Evolutionary conservation across 1,140 invertebrate species (phyloP).

Genomic region (Pseudobourletiella spinata): DNA sequence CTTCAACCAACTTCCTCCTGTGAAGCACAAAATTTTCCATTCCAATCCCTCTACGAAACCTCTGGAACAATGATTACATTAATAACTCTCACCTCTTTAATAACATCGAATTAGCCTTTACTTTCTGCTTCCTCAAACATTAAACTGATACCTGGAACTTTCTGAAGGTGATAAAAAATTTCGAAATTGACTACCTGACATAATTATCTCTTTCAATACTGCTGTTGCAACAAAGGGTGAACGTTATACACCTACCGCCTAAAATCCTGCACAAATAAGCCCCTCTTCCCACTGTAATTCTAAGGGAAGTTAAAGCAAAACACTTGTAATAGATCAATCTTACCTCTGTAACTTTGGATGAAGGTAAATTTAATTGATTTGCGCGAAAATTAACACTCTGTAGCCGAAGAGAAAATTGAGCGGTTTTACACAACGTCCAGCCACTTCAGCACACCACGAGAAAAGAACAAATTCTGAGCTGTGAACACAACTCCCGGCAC

Average conservation of each 20-base stretch:
- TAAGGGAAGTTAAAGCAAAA: neutral
- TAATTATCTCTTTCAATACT: too few relatives aligned
- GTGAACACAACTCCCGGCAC: neutral
- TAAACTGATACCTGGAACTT: too few relatives aligned
- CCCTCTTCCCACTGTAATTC: neutral
- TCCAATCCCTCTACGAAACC: too few relatives aligned
- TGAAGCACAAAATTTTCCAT: too few relatives aligned
- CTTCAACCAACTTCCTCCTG: too few relatives aligned
- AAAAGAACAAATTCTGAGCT: slow-evolving; percentile 15
- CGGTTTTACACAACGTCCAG: neutral
- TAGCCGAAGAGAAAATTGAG: neutral
- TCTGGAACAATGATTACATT: too few relatives aligned
- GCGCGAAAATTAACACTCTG: neutral
- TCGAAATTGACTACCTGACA: too few relatives aligned
- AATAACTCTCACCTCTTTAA: too few relatives aligned
- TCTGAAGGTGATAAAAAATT: too few relatives aligned
- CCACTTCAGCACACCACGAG: neutral
- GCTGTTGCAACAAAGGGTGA: neutral
- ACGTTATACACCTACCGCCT: neutral
- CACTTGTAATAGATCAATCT: neutral
- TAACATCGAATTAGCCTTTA: too few relatives aligned
- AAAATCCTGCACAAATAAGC: neutral
- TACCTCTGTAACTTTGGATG: neutral
- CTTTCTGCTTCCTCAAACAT: too few relatives aligned
- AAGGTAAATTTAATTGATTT: neutral